These are phyloP conservation scores for Aphidius gifuensis DNA, from an alignment of 1,140 invertebrate species.

Conservation along the genomic window DNA sequence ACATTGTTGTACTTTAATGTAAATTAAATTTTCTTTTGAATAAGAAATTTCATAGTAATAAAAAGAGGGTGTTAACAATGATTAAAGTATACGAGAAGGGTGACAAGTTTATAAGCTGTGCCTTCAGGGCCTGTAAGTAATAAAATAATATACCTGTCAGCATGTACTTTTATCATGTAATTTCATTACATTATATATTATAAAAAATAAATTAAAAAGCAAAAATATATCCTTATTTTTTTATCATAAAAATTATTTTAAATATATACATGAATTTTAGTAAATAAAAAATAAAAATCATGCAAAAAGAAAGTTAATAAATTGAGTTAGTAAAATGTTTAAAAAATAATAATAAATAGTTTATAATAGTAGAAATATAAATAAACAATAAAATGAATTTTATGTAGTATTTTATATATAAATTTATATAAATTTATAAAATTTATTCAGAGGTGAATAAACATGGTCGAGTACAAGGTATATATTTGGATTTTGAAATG, in stretches of 20 bases:
- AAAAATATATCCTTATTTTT: neutral
- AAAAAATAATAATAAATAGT: neutral
- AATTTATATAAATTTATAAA: neutral
- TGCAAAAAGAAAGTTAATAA: no score
- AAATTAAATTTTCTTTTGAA: constrained; percentile 39
- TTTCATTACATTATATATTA: constrained; percentile 36
- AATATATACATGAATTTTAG: neutral
- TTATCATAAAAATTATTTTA: neutral
- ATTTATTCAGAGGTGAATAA: constrained; percentile 5
- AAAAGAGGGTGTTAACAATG: constrained; percentile 14
- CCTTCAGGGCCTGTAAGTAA: constrained; percentile 33
- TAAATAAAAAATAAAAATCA: neutral
- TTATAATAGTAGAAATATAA: no score
- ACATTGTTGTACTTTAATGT: constrained; percentile 12
- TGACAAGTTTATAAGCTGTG: constrained; percentile 23
- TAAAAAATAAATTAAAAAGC: neutral
- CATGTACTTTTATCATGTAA: constrained; percentile 19
- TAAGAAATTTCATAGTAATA: constrained; percentile 42
- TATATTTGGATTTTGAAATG: constrained; percentile 13
- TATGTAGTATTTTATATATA: no score
- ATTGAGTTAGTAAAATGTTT: neutral
- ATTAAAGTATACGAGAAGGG: constrained; percentile 31
- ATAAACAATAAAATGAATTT: no score
- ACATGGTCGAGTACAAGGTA: constrained; percentile 26
- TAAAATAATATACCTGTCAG: constrained; percentile 26